A percentile compares a stretch with the other conserved stretches of the same genome.
These are phyloP conservation scores for Sinodicranocentrus sp. DNA, from an alignment of 2,888 invertebrate species.

Conservation along the genomic window DNA sequence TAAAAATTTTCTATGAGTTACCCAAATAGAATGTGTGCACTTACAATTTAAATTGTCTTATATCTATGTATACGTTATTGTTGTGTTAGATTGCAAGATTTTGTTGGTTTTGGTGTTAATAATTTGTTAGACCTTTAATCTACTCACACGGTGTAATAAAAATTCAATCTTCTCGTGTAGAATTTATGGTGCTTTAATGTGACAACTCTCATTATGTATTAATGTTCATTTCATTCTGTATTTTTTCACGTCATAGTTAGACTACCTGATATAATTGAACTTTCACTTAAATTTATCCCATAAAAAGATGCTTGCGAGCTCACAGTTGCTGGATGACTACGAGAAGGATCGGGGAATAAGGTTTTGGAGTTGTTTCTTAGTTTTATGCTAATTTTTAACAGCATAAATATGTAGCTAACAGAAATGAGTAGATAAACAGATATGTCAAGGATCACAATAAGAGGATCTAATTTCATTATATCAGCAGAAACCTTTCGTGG, in stretches of 20 bases:
- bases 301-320: conserved; percentile 22
- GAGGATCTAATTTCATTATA: conserved; percentile 51
- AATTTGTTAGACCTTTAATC: too few species aligned
- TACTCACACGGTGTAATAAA: too few species aligned
- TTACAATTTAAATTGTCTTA: too few species aligned
- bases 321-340: neutral
- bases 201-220: too few species aligned
- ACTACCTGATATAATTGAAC: conserved; percentile 36
- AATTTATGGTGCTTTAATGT: too few species aligned
- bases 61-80: too few species aligned
- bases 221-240: too few species aligned
- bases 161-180: too few species aligned
- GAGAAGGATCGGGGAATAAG: neutral
- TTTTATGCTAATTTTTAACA: conserved; percentile 48
- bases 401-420: conserved; percentile 50
- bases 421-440: conserved; percentile 53
- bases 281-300: conserved; percentile 41
- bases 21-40: too few species aligned
- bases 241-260: neutral
- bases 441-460: conserved; percentile 46
- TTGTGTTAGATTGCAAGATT: too few species aligned
- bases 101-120: too few species aligned
- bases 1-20: too few species aligned
- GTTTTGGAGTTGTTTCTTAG: conserved; percentile 32
- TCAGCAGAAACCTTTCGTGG: conserved; percentile 40